phyloP scores from a whole-genome alignment of 2,113 vertebrate species.

The Xiphorhynchus elegans region DNA sequence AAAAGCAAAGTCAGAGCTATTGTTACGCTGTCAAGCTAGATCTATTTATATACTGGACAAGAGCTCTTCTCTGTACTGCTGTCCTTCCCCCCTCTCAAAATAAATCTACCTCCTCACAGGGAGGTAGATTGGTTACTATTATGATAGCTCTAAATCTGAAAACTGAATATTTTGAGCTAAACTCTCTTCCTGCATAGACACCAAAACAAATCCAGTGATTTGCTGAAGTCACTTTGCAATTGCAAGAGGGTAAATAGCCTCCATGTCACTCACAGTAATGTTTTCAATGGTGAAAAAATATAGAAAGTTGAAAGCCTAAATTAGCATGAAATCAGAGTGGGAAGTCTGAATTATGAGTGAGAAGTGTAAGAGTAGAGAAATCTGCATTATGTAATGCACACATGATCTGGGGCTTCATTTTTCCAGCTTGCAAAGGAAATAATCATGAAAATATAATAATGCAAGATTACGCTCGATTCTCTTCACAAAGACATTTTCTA shows the following conservation, averaged over 20 bases:
- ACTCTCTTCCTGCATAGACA: not conserved
- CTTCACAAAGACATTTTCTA: not conserved
- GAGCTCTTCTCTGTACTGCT: not conserved
- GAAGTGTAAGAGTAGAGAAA: not conserved
- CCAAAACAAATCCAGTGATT: conserved; percentile 36
- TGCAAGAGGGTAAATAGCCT: not conserved
- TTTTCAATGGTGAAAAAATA: not conserved
- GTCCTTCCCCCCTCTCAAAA: not conserved
- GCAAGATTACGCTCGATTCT: not conserved
- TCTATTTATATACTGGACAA: not conserved
- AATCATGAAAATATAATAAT: not conserved
- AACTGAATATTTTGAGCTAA: not conserved
- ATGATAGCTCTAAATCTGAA: conserved; percentile 32
- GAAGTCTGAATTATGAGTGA: not conserved
- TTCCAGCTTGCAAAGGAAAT: not conserved
- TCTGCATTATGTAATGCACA: not conserved
- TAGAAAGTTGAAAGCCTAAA: not conserved
- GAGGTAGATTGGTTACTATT: conserved; percentile 16
- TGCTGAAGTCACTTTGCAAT: conserved; percentile 14
- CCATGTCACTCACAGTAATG: not conserved
- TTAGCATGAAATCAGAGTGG: not conserved
- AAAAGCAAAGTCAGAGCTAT: not conserved
- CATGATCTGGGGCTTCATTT: not conserved
- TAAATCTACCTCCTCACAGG: not conserved
- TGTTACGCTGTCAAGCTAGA: not conserved